Conservation (phyloP, 35 echinoderm and acorn worm genomes). For the Stichopus chloronotus region DNA sequence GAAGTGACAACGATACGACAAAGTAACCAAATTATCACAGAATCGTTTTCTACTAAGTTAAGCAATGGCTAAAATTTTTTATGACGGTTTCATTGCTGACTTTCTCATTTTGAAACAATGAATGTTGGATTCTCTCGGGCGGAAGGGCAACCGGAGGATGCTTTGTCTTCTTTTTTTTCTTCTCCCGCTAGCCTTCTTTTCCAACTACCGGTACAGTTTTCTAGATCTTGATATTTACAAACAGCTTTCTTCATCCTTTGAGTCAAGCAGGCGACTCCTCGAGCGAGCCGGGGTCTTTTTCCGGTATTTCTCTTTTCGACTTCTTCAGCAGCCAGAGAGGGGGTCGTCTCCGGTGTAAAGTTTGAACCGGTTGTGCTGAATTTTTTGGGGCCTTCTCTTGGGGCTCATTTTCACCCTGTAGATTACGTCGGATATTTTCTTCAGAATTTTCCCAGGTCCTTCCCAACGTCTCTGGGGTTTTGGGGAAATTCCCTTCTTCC, state of each 20-base stretch:
- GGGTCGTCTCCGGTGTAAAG: neutral
- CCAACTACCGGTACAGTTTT: neutral
- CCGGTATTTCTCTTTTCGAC: neutral
- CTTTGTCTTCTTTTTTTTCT: neutral
- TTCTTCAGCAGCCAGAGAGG: neutral
- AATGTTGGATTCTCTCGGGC: neutral
- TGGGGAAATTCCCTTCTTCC: too few relatives aligned
- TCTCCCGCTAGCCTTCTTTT: neutral
- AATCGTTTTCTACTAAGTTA: too few relatives aligned
- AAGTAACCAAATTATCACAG: too few relatives aligned
- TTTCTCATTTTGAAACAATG: neutral
- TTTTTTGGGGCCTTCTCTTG: neutral
- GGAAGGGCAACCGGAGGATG: neutral
- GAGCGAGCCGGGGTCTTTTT: neutral
- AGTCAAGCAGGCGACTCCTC: neutral
- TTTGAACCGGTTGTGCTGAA: neutral
- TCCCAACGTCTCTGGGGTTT: too few relatives aligned
- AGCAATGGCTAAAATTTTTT: too few relatives aligned
- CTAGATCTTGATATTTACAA: neutral
- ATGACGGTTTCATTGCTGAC: neutral
- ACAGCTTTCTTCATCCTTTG: neutral
- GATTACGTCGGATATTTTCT: too few relatives aligned
- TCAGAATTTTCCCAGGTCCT: too few relatives aligned
- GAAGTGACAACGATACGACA: too few relatives aligned
- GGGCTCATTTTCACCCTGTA: constrained; percentile 17